Evolutionary conservation across 2,888 invertebrate genomes (phyloP).

Genomic region (Ormyrus nitidulus): DNA sequence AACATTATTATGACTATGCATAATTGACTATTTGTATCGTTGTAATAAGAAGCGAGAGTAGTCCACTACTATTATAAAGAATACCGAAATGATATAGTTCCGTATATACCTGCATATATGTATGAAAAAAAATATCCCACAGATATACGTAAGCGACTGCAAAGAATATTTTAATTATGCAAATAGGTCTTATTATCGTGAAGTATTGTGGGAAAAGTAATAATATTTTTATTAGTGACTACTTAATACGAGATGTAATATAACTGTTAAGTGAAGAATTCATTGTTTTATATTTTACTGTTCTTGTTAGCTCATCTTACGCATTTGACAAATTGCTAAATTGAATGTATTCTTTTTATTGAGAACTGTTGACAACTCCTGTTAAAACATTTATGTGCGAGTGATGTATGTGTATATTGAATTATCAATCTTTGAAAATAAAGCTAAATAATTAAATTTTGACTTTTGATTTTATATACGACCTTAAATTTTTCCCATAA

Average conservation of each 20-base stretch:
- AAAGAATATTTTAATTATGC: constrained; percentile 66
- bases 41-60: constrained; percentile 66
- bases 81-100: constrained; percentile 55
- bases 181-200: constrained; percentile 55
- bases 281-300: constrained; percentile 63
- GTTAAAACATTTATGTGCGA: constrained; percentile 51
- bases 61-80: constrained; percentile 50
- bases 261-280: constrained; percentile 57
- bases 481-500: not conserved
- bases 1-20: constrained; percentile 50
- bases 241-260: constrained; percentile 60
- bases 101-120: constrained; percentile 50
- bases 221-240: constrained; percentile 70
- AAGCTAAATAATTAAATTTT: constrained; percentile 43
- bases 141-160: constrained; percentile 59
- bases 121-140: constrained; percentile 41
- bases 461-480: constrained; percentile 25
- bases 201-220: constrained; percentile 62
- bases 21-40: constrained; percentile 69
- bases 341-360: constrained; percentile 47
- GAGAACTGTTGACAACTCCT: constrained; percentile 23
- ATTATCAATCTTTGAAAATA: constrained; percentile 54
- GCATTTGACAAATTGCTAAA: constrained; percentile 43
- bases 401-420: constrained; percentile 52
- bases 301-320: constrained; percentile 40